Evolutionary conservation across 1,140 invertebrate genomes (phyloP), one percentile per base, ranked within the genome.

Genomic region (Proctacanthus coquilletti): DNA sequence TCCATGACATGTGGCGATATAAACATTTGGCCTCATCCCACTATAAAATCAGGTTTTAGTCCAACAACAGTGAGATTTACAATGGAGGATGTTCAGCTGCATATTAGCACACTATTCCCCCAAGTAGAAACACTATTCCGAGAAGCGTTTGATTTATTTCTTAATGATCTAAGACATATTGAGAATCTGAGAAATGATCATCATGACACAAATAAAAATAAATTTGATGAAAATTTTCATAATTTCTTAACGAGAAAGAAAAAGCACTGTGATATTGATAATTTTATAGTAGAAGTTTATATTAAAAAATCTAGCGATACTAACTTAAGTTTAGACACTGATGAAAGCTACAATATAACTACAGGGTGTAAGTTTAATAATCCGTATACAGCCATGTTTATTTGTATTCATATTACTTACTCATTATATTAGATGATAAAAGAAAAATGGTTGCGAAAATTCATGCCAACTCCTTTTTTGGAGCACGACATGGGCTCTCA

Each of bases 401-500:
- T 17, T 39, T 13, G 25, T 4, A 34, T 9, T 5, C 14, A 17
- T 5, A n/a, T 33, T 14, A 17, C 4, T 6, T 17, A 33, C 5
- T 2, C 11, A 20, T 14, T 8, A 5, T 23, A 3, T 14, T 21
- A 43, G 65, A 63, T 20, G 63, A 64, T 19, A 58, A 62, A 11
- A 60, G 62, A 11, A 45, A 62, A 2, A 38, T 80, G 0, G 62
- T 72, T 4, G 75, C 70, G 0, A 70, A 68, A 17, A 75, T 88
- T 29, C 61, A 50, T 1, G 79, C 75, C 0, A 69, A 67, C 8
- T 79, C 74, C 0, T 85, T 75, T 53, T 82, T 80, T 46, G 84
- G 84, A 0, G 77, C 75, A 0, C 68, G 83, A 1, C 80, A 87
- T 44, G 84, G 73, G 1, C 58, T 86, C 8, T 82, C 86, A 51